Conservation (phyloP, 2,113 vertebrate species). For the Cynoglossus semilaevis region DNA sequence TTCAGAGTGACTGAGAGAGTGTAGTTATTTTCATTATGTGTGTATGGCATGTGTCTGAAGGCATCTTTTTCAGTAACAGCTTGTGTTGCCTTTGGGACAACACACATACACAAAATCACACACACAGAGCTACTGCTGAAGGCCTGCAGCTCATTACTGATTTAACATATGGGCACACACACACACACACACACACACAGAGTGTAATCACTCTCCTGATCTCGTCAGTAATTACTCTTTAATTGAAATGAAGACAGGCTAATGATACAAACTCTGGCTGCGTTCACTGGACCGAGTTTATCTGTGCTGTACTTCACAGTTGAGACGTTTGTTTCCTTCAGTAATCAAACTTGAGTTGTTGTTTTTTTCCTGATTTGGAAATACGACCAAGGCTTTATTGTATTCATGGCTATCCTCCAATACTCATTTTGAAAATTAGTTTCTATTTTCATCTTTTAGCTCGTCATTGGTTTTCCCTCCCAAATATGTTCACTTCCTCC, state of each 20-base stretch:
- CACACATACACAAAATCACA: slow-evolving; percentile 18
- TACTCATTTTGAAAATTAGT: neutral
- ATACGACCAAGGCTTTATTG: too few species aligned
- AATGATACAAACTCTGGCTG: slow-evolving; percentile 36
- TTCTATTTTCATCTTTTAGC: too few species aligned
- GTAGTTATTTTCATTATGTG: neutral
- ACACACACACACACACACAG: slow-evolving; percentile 18
- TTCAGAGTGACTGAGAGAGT: neutral
- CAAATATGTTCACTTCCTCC: neutral
- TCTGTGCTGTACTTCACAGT: slow-evolving; percentile 40
- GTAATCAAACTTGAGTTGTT: neutral
- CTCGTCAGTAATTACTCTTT: slow-evolving; percentile 35
- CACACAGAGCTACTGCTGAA: slow-evolving; percentile 34
- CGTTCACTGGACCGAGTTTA: slow-evolving; percentile 41
- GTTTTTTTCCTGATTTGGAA: too few species aligned
- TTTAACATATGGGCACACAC: slow-evolving; percentile 53
- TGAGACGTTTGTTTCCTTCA: slow-evolving; percentile 1
- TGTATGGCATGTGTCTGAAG: slow-evolving; percentile 28
- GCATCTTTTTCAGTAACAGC: slow-evolving; percentile 54
- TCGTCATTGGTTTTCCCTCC: neutral
- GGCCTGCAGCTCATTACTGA: slow-evolving; percentile 58
- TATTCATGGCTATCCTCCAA: neutral
- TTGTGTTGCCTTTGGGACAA: slow-evolving; percentile 66
- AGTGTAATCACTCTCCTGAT: slow-evolving; percentile 24
- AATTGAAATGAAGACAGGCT: slow-evolving; percentile 29